Evolutionary conservation across 1,140 invertebrate species (phyloP), one percentile per base, ranked within the genome.

Genomic region (Pseudomyrmex dendroicus): DNA sequence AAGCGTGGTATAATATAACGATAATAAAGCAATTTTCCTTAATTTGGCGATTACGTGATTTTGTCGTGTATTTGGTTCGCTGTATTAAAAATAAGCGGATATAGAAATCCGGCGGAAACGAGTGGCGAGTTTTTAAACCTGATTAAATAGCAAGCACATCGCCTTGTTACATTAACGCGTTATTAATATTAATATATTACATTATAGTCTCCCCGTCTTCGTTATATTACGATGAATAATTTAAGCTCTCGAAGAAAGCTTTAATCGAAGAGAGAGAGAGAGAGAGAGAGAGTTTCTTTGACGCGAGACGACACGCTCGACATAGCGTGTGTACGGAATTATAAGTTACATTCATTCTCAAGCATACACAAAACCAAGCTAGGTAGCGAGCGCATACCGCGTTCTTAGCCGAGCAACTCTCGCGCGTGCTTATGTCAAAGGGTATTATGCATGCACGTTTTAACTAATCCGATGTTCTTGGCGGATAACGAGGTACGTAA

Each of bases 401-500:
- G 44, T 4, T 78, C 52, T 57, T 20, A 68, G 35, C 9, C 17
- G 52, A 66, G 9, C 2, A n/a, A n/a, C 15, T 59, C 54, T 68
- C 44, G 17, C 62, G 62, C 17, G 35, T 52, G 35, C 64, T 70
- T 78, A 78, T 64, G 64, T 78, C 76, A 78, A 78, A 78, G 52
- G 10, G 3, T 25, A 57, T 78, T 78, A 78, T 70, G 64, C 54
- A 78, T 78, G 76, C 76, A 59, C 54, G 44, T 70, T 78, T 78
- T 78, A 57, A 70, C 76, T 68, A 78, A 78, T 78, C 54, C 54
- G 64, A 78, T 78, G 44, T 78, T 70, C 76, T 78, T 70, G 63
- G 15, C 20, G 76, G 76, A 78, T 78, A 78, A 78, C 76, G 54
- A 70, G 52, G 20, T 15, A 59, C 64, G 57, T 70, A 70, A 78